Conservation (phyloP, 2,797 vertebrate species). For the Dermochelys coriacea region DNA sequence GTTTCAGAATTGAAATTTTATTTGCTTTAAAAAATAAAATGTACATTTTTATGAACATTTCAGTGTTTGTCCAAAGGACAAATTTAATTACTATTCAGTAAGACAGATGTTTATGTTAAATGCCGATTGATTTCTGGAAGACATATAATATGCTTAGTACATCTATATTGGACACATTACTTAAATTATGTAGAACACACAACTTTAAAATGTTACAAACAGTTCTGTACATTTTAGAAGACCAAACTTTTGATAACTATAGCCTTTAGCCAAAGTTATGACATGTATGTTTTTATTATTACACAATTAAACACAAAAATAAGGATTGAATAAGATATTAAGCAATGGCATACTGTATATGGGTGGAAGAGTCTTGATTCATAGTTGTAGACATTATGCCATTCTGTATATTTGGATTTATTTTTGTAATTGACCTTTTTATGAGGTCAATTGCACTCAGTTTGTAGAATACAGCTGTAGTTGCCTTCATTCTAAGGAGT, state of each 20-base stretch:
- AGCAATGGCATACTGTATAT: fast-evolving
- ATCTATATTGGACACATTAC: background rate
- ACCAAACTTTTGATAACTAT: background rate
- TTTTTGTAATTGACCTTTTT: slow-evolving; percentile 54
- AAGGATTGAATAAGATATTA: background rate
- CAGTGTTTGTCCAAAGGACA: background rate
- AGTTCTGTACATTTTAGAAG: background rate
- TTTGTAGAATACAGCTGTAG: slow-evolving; percentile 67
- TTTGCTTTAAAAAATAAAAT: background rate
- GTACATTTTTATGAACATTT: background rate
- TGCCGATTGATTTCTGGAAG: background rate
- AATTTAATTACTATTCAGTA: background rate
- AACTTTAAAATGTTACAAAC: background rate
- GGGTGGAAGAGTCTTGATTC: background rate
- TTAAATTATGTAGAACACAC: background rate
- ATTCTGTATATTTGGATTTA: slow-evolving; percentile 4
- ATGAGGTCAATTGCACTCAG: slow-evolving; percentile 48
- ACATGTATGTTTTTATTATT: background rate
- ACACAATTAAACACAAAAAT: background rate
- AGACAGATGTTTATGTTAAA: background rate
- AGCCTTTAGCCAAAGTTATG: background rate
- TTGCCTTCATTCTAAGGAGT: slow-evolving; percentile 76
- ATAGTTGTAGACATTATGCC: background rate
- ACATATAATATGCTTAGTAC: background rate
- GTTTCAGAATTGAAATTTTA: fast-evolving